Evolutionary conservation across 2,113 vertebrate genomes (phyloP).

Genomic region (human (Homo sapiens)): DNA sequence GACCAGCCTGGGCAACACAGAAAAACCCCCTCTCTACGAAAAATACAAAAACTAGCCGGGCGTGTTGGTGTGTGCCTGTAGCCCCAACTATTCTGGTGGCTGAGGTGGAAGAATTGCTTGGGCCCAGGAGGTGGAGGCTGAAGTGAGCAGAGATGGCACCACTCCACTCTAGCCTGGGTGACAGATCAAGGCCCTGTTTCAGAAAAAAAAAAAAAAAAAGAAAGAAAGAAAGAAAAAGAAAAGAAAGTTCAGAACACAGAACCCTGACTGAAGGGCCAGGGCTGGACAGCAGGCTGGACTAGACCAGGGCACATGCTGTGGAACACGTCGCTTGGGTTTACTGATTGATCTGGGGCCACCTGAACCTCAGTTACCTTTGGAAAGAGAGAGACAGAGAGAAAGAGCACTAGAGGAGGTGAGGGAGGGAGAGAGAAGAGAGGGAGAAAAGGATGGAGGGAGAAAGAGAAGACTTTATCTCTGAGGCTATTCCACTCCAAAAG

Average conservation of each 20-base stretch:
- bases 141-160: background rate
- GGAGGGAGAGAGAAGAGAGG: background rate
- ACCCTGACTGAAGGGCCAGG: no score
- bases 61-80: no score
- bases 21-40: no score
- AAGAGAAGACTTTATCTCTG: background rate
- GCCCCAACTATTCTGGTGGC: no score
- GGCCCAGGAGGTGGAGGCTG: background rate
- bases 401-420: no score
- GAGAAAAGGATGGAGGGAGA: accelerated
- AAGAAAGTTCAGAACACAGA: background rate
- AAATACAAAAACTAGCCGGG: no score
- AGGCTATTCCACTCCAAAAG: background rate
- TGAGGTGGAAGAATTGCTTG: no score
- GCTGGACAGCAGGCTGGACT: background rate
- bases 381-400: no score
- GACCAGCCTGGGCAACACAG: no score
- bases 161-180: background rate
- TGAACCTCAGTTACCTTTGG: background rate
- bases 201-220: background rate
- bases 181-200: background rate
- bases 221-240: background rate
- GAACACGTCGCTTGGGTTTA: background rate
- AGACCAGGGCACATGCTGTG: accelerated
- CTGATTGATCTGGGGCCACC: no score